Percentiles rank a stretch among this genome's conserved stretches.
phyloP scores from a whole-genome alignment of 1,140 invertebrate species.

The Hylaeus volcanicus region DNA sequence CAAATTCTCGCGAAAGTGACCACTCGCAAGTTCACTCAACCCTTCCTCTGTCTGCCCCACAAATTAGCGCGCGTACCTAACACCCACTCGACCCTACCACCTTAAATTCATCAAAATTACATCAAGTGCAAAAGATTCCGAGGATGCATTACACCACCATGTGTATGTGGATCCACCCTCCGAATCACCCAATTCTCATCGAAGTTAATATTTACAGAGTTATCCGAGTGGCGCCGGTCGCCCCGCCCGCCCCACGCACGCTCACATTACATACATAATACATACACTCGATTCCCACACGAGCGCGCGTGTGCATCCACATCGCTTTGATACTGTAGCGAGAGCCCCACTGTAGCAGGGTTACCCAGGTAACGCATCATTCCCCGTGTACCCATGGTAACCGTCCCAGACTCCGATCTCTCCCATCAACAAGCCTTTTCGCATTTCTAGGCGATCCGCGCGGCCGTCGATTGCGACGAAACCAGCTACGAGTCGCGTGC shows the following conservation, averaged over 20 bases:
- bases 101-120: neutral
- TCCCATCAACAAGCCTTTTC: constrained; percentile 72
- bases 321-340: constrained; percentile 11
- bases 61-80: too few species aligned
- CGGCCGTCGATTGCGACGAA: constrained; percentile 17
- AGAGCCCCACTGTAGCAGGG: constrained; percentile 51
- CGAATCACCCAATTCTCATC: constrained; percentile 17
- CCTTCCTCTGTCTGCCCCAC: too few species aligned
- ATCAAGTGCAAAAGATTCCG: neutral
- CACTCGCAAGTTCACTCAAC: too few species aligned
- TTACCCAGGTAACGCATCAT: constrained; percentile 74
- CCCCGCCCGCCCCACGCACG: neutral
- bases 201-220: constrained; percentile 39
- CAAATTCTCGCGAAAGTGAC: too few species aligned
- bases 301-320: neutral
- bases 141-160: neutral
- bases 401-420: constrained; percentile 64
- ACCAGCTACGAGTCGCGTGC: constrained; percentile 48
- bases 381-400: constrained; percentile 71
- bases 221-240: constrained; percentile 10
- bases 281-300: neutral
- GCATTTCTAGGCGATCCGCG: constrained; percentile 59
- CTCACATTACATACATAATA: constrained; percentile 32
- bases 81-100: too few species aligned
- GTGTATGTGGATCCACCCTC: neutral